Evolutionary conservation across 1,140 invertebrate species (phyloP).

Genomic region (Drepana arcuata): DNA sequence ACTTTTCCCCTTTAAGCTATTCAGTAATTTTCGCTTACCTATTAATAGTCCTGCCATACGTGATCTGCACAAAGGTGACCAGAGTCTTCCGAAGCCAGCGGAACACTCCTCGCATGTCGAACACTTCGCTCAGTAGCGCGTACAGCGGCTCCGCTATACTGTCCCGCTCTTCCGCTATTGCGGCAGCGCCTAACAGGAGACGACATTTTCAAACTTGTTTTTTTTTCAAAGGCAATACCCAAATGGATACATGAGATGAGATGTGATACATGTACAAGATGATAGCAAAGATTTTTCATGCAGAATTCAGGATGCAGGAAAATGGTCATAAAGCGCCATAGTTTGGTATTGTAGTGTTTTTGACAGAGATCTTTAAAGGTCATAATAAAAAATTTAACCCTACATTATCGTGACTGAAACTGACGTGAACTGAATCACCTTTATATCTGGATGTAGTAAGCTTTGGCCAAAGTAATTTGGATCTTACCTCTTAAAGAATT

Average conservation of each 20-base stretch:
- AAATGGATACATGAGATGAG: background rate
- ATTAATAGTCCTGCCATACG: constrained; percentile 92
- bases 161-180: constrained; percentile 77
- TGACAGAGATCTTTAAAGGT: too few species aligned
- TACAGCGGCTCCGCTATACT: constrained; percentile 92
- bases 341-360: too few species aligned
- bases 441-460: too few species aligned
- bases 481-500: constrained; percentile 42
- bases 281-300: too few species aligned
- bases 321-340: too few species aligned
- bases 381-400: too few species aligned
- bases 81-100: constrained; percentile 89
- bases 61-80: constrained; percentile 93
- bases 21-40: constrained; percentile 65
- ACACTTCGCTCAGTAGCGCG: constrained; percentile 87
- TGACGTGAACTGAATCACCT: too few species aligned
- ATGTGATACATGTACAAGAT: background rate
- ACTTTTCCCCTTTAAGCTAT: too few species aligned
- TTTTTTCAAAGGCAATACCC: too few species aligned
- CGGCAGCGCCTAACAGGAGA: constrained; percentile 28
- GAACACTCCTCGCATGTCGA: constrained; percentile 90
- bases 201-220: background rate
- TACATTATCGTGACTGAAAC: too few species aligned
- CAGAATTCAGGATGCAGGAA: too few species aligned
- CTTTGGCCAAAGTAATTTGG: too few species aligned